Evolutionary conservation across 2,888 invertebrate species (phyloP).

Genomic region (Dryomyza anilis): DNA sequence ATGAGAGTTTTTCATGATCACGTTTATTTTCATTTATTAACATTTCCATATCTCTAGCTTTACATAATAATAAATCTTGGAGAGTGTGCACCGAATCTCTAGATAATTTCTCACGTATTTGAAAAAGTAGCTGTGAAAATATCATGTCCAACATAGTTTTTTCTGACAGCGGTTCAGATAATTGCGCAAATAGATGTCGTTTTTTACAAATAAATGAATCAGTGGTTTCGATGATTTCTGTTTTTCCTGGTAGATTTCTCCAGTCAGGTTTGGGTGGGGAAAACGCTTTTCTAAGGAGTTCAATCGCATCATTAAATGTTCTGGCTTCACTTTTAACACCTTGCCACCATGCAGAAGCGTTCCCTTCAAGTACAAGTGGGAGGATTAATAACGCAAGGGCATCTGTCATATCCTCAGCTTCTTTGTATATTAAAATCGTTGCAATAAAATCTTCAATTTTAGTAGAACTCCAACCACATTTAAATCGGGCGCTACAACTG

Average conservation of each 20-base stretch:
- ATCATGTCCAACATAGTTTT: no score
- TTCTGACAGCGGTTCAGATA: background rate
- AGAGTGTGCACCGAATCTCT: background rate
- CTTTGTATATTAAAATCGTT: background rate
- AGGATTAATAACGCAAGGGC: constrained; percentile 18
- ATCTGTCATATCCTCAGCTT: constrained; percentile 25
- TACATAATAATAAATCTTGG: background rate
- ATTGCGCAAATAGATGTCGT: background rate
- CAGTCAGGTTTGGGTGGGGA: constrained; percentile 16
- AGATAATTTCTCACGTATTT: no score
- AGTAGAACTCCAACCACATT: background rate
- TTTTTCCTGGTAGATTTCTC: constrained; percentile 13
- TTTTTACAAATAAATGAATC: background rate
- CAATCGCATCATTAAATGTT: constrained; percentile 2
- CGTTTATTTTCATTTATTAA: background rate
- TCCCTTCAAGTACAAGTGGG: constrained; percentile 25
- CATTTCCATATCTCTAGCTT: background rate
- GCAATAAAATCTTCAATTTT: background rate
- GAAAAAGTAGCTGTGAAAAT: no score
- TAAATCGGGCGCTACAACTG: background rate
- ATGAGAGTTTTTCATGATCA: no score
- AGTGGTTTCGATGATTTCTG: background rate
- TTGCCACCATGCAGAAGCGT: constrained; percentile 31
- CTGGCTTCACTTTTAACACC: constrained; percentile 21
- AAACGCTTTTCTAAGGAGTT: constrained; percentile 1